A percentile compares a stretch with the other conserved stretches of the same genome.
Conservation (phyloP, 2,113 vertebrate genomes). For the Rhizomys pruinosus region DNA sequence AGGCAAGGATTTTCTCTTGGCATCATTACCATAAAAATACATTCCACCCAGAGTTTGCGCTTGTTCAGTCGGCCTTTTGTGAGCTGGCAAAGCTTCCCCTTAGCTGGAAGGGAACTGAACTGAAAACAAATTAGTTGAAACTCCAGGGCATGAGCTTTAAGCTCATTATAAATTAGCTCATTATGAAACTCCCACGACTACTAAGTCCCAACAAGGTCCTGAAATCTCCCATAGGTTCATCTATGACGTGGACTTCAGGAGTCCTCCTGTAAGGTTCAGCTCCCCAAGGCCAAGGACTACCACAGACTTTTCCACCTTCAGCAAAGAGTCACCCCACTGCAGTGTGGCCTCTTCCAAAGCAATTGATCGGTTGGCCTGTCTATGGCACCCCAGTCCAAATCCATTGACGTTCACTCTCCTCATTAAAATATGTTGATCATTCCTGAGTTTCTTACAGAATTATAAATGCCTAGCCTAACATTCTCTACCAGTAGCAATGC, state of each 20-base stretch:
- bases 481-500: constrained; percentile 3
- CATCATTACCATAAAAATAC: constrained; percentile 62
- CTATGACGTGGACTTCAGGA: neutral
- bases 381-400: neutral
- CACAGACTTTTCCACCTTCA: neutral
- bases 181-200: neutral
- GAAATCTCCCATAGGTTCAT: neutral
- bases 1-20: constrained; percentile 44
- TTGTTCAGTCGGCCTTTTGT: constrained; percentile 50
- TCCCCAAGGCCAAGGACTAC: neutral
- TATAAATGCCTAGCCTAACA: constrained; percentile 24
- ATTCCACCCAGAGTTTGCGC: constrained; percentile 34
- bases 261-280: neutral
- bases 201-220: neutral
- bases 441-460: constrained; percentile 35
- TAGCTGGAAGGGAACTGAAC: constrained; percentile 27
- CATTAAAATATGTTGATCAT: constrained; percentile 31
- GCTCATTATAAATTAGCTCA: neutral
- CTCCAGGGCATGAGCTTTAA: constrained; percentile 2
- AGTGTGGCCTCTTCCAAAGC: neutral
- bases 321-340: neutral
- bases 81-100: neutral
- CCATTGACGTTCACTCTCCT: constrained; percentile 8
- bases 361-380: neutral
- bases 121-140: constrained; percentile 53